Conservation (phyloP, 2,888 invertebrate genomes). For the Ennomos erosarius region DNA sequence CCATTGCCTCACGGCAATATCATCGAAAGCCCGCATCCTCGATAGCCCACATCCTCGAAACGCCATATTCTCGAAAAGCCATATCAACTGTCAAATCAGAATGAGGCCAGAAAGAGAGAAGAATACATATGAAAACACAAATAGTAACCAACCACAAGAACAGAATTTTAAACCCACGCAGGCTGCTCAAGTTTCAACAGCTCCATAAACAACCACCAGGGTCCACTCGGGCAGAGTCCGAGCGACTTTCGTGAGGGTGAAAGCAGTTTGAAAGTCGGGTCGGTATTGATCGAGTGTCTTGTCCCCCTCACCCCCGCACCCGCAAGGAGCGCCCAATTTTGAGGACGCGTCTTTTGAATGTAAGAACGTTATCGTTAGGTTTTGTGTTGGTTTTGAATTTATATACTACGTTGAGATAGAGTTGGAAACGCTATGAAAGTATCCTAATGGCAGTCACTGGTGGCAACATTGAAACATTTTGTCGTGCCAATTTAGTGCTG, state of each 20-base stretch:
- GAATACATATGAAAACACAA: too few relatives aligned
- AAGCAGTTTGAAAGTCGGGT: conserved; percentile 86
- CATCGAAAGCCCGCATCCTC: too few relatives aligned
- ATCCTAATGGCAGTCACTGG: too few relatives aligned
- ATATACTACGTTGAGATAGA: not conserved
- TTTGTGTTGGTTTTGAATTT: conserved; percentile 12
- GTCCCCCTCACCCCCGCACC: conserved; percentile 53
- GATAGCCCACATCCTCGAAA: too few relatives aligned
- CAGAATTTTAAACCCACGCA: too few relatives aligned
- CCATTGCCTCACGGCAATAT: too few relatives aligned
- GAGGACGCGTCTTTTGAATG: conserved; percentile 59
- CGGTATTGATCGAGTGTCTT: conserved; percentile 85
- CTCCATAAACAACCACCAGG: conserved; percentile 55
- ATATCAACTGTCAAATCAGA: too few relatives aligned
- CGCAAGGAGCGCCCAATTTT: conserved; percentile 77
- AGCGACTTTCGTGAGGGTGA: conserved; percentile 85
- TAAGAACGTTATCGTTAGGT: conserved; percentile 41
- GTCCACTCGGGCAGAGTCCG: conserved; percentile 75
- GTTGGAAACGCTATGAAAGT: not conserved
- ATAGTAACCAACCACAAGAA: too few relatives aligned
- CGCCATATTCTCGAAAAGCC: too few relatives aligned
- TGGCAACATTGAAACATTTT: too few relatives aligned
- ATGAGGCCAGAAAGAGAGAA: too few relatives aligned
- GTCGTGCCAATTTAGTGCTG: too few relatives aligned
- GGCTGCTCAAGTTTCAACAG: conserved; percentile 42